Percentiles rank a stretch among this genome's conserved stretches.
Evolutionary conservation across 1,140 invertebrate species (phyloP).

Genomic region (Microplitis mediator): DNA sequence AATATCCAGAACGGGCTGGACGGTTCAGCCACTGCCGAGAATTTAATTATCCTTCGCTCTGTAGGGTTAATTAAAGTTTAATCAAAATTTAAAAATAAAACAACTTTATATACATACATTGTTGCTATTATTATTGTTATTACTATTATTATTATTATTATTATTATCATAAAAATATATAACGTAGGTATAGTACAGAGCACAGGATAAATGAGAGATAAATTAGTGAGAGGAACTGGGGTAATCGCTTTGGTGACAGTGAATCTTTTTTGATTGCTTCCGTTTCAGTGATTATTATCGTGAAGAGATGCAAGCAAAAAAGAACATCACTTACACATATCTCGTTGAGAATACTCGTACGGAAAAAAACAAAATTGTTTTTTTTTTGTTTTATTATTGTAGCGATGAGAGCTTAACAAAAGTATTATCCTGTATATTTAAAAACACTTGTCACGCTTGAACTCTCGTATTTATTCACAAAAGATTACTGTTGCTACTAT

Average conservation of each 20-base stretch:
- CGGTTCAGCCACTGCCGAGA: slow-evolving; percentile 54
- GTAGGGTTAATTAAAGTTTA: slow-evolving; percentile 7
- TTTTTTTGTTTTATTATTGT: no score
- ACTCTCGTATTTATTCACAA: no score
- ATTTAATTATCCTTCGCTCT: slow-evolving; percentile 29
- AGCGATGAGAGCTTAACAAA: no score
- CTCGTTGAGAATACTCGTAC: no score
- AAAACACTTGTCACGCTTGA: no score
- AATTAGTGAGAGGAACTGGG: slow-evolving; percentile 30
- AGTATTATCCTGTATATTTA: no score
- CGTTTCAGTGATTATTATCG: background rate
- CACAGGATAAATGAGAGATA: slow-evolving; percentile 13
- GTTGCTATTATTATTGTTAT: background rate
- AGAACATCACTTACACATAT: no score
- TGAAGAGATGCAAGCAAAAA: no score
- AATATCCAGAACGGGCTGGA: slow-evolving; percentile 64
- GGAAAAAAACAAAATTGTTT: no score
- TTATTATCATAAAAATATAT: background rate
- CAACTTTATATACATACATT: background rate
- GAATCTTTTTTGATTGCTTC: slow-evolving; percentile 14
- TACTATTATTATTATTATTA: background rate
- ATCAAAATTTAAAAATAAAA: slow-evolving; percentile 13
- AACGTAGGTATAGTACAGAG: background rate
- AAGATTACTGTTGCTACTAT: no score
- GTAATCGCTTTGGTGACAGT: slow-evolving; percentile 30